Base-by-base conservation (phyloP, 2,797 vertebrate genomes). In the Crenuchus spilurus region DNA sequence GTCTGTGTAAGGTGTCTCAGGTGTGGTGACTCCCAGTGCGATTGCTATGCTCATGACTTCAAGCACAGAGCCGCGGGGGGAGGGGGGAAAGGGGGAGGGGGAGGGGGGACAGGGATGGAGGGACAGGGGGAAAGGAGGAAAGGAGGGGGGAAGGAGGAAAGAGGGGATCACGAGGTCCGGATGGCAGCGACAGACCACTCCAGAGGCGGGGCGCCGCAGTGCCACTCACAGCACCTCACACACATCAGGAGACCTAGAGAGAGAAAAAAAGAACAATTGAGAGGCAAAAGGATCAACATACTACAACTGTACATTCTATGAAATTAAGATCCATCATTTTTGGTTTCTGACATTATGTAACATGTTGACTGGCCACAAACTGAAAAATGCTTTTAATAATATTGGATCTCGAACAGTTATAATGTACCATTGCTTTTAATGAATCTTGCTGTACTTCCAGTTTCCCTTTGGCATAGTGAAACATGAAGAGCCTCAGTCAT, bases 31-130 rank as follows among this genome's bases (percentile, higher is more conserved):
- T 97, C 95, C 97, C 95, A 98, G 94, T 92, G 96, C 93, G 92
- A 98, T 95, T 97, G 95, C 97, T 98, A 98, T 99, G 97, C 96
- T 98, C 97, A 99, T 99, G 97, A 97, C 97, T 95, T 96, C 96
- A 94, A 93, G 92, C 93, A 95, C 94, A 91, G 91, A 92, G 90
- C 82, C 89, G 94, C 93, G 92, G 91, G 93, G 92, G 92, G 89
- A 80, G 79, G 89, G 89, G 89, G 93, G 92, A 92, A 92, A 89
- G 88, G 88, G 91, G 91, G 75, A n/a, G n/a, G 70, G 82, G 74
- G 73, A 78, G 81, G 81, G 70, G 60, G 73, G 54, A 42, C 58
- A 87, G 83, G 91, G 90, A 89, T 89, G 92, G 90, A 89, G 91
- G 86, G 91, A 93, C 84, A 90, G 91, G 89, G 83, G 91, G 91